A percentile compares a stretch with the other conserved stretches of the same genome.
Conservation (phyloP, 1,140 invertebrate genomes). For the Mycetomoellerius zeteki region DNA sequence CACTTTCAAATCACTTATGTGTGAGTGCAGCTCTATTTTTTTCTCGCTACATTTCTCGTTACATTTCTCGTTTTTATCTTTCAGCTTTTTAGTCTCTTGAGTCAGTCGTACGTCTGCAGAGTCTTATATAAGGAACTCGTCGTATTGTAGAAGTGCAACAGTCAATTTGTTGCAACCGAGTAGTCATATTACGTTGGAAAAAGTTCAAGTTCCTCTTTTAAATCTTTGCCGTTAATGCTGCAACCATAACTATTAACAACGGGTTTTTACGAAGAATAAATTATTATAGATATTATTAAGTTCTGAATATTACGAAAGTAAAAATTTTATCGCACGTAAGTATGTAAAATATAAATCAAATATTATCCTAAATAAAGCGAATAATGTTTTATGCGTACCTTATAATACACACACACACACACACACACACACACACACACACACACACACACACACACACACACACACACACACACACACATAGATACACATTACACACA, state of each 20-base stretch:
- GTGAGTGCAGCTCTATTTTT: not conserved
- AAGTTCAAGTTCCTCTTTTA: not conserved
- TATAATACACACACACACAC: too few relatives aligned
- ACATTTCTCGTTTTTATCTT: slow-evolving; percentile 2
- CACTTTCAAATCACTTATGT: not conserved
- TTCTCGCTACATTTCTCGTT: not conserved
- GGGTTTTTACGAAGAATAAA: not conserved
- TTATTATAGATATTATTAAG: not conserved
- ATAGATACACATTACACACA: too few relatives aligned
- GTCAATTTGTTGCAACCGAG: not conserved
- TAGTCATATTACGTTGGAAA: not conserved
- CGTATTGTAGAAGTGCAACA: not conserved
- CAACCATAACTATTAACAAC: not conserved
- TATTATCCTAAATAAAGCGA: not conserved
- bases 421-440: too few relatives aligned
- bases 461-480: too few relatives aligned
- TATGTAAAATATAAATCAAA: not conserved
- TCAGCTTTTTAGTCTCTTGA: not conserved
- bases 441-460: too few relatives aligned
- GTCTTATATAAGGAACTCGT: not conserved
- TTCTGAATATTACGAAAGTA: not conserved
- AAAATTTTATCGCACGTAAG: not conserved
- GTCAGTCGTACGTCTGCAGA: not conserved
- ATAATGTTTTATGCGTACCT: not conserved
- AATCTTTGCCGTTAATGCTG: not conserved